Conservation (phyloP, 2,797 vertebrate genomes). For the Sebastiscus tertius region DNA sequence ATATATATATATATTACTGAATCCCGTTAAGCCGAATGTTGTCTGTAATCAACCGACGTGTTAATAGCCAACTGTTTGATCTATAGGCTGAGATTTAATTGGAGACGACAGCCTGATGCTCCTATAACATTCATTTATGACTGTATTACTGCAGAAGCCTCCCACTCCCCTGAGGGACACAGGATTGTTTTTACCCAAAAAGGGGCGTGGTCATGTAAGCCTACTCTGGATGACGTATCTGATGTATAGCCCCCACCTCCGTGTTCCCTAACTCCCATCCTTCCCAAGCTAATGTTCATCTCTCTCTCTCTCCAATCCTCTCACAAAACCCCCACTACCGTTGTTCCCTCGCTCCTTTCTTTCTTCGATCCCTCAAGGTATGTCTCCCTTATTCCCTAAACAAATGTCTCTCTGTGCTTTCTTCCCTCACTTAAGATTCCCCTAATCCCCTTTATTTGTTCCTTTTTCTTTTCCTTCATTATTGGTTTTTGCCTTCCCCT, state of each 20-base stretch:
- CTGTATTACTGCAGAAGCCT: no score
- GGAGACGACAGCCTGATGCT: no score
- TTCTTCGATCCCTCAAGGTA: constrained; percentile 23
- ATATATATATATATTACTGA: no score
- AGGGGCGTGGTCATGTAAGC: no score
- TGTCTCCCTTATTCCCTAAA: constrained; percentile 34
- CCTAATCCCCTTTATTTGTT: constrained; percentile 16
- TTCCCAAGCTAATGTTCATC: constrained; percentile 47
- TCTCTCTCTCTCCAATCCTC: background rate
- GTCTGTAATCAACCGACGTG: no score
- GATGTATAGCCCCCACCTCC: background rate
- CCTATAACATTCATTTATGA: no score
- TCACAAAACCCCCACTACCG: constrained; percentile 13
- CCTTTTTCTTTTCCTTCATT: constrained; percentile 3
- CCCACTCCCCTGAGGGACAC: no score
- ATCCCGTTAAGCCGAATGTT: no score
- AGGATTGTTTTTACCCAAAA: no score
- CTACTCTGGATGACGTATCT: no score
- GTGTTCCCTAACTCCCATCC: constrained; percentile 35
- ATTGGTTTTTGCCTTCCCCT: constrained; percentile 19
- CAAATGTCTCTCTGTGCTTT: constrained; percentile 22
- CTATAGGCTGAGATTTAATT: no score
- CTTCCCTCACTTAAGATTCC: constrained; percentile 9
- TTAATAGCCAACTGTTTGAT: no score
- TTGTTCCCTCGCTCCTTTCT: background rate